A percentile compares a stretch with the other conserved stretches of the same genome.
Conservation (phyloP, 2,113 vertebrate species). For the Macaca nemestrina region DNA sequence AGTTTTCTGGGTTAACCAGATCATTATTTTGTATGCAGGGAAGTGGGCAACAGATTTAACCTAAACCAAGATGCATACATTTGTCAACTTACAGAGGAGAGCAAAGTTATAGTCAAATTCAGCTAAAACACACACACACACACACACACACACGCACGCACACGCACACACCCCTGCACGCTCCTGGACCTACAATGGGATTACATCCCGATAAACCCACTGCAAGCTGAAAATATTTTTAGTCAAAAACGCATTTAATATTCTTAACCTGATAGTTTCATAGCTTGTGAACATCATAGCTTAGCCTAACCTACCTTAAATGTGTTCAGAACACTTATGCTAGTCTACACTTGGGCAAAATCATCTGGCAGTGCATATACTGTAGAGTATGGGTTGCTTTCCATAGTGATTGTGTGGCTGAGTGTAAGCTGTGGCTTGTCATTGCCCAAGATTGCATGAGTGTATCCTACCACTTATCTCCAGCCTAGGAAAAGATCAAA, state of each 20-base stretch:
- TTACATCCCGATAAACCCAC: background rate
- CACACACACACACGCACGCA: background rate
- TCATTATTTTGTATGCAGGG: background rate
- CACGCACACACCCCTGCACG: rapidly evolving
- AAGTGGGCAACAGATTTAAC: background rate
- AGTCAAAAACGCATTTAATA: background rate
- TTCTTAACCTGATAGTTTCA: background rate
- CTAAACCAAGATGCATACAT: background rate
- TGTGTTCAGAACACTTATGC: background rate
- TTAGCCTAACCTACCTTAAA: background rate
- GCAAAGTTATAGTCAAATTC: background rate
- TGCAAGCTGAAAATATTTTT: background rate
- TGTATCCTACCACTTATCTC: background rate
- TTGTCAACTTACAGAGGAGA: background rate
- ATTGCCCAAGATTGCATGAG: no score
- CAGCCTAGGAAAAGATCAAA: background rate
- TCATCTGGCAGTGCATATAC: background rate
- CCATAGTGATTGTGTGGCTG: background rate
- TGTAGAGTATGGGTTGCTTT: background rate
- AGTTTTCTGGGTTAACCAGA: background rate
- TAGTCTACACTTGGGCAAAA: background rate
- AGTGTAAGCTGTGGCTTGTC: background rate
- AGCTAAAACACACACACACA: background rate
- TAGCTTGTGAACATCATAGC: background rate
- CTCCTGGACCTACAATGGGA: background rate